Conservation (phyloP, 1,140 invertebrate genomes). For the Diplogasteroides magnus region DNA sequence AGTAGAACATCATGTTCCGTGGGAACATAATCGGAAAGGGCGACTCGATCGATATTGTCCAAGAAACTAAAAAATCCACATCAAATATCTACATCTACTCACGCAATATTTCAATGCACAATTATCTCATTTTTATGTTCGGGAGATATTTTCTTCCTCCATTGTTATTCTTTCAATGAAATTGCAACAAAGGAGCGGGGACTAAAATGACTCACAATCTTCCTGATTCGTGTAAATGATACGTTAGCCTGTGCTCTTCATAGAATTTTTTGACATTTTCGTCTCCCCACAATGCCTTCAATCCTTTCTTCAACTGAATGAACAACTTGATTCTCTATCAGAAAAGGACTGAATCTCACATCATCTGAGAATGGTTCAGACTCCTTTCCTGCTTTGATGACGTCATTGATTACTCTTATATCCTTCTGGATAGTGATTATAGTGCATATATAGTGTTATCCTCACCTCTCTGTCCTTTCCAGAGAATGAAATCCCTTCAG, state of each 20-base stretch:
- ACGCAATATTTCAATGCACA: background rate
- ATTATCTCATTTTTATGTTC: background rate
- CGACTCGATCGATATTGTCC: constrained; percentile 88
- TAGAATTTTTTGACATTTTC: background rate
- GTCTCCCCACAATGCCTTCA: background rate
- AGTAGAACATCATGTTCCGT: constrained; percentile 93
- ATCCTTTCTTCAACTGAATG: background rate
- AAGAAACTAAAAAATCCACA: constrained; percentile 61
- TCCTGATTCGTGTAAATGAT: constrained; percentile 58
- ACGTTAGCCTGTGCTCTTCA: constrained; percentile 48
- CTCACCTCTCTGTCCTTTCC: background rate
- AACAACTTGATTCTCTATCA: background rate
- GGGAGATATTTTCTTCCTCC: constrained; percentile 81
- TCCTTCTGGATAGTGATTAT: constrained; percentile 15
- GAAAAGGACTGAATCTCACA: constrained; percentile 18
- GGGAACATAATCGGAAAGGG: constrained; percentile 81
- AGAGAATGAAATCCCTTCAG: background rate
- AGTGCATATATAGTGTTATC: background rate
- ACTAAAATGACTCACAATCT: constrained; percentile 56
- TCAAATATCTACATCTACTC: background rate
- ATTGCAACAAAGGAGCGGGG: background rate
- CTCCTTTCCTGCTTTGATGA: constrained; percentile 44
- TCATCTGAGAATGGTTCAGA: constrained; percentile 46
- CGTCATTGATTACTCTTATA: constrained; percentile 30
- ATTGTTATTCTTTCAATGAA: constrained; percentile 66